Evolutionary conservation across 2,797 vertebrate genomes (phyloP), one percentile per base, ranked within the genome.

Genomic region (Esox masquinongy): DNA sequence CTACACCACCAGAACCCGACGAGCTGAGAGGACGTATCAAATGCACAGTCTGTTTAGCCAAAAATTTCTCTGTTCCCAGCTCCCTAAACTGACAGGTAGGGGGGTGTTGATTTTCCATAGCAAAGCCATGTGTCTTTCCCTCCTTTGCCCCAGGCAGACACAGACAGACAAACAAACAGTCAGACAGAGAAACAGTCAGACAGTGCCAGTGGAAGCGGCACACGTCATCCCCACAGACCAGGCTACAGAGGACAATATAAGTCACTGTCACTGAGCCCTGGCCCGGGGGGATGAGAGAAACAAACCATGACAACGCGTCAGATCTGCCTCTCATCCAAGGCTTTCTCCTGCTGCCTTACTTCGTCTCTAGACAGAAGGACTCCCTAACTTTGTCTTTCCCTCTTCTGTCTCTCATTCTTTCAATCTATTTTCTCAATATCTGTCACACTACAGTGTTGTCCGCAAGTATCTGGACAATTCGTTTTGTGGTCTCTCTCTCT

Each of bases 1-100:
- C 96, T 3, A 97, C 97, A 2, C 95, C 96, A 0, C 94, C 92
- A 14, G 95, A 93, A 81, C 93, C 94, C 36, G 92, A 92, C 71
- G 95, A 96, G 83, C 97, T 99, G 77, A 80, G 0, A 22, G 34
- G 81, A 84, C 84, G 87, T 85, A 89, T 80, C 16, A 50, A 29
- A 72, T n/a, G 16, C 9, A 71, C 24, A 19, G 19, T 8, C 19
- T 1, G 9, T 61, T 24, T 14, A 61, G 24, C 56, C 56, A 61
- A 61, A 11, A 24, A 61, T 61, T 9, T 24, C 9, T 61, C 56
- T 24, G 56, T 61, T 24, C 56, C 11, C 56, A 24, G 22, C 11
- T n/a, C 19, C 19, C 53, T 22, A n/a, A 19, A 61, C 56, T 24
- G 56, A 24, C n/a, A 24, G 24, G 7, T 24, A 61, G 1, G 11